Evolutionary conservation across 2,888 invertebrate genomes (phyloP).

Genomic region (Campopleginae sp.): DNA sequence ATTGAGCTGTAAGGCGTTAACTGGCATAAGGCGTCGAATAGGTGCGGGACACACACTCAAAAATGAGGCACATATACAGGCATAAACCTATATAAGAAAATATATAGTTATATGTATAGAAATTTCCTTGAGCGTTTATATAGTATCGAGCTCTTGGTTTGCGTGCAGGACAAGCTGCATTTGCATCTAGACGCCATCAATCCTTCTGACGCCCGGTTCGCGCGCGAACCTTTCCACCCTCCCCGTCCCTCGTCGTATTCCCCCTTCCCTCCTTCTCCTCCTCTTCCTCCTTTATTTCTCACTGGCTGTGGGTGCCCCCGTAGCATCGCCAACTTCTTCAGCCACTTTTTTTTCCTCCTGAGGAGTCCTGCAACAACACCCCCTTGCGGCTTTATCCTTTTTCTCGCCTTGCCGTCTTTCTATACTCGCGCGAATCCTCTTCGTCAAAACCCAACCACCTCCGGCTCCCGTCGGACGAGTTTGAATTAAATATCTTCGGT

Average conservation of each 20-base stretch:
- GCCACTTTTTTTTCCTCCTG: conserved; percentile 5
- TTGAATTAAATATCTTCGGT: conserved; percentile 81
- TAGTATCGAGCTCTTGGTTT: conserved; percentile 73
- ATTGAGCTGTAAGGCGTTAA: conserved; percentile 84
- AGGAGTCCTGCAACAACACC: conserved; percentile 6
- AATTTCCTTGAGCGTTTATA: conserved; percentile 9
- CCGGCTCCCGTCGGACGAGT: conserved; percentile 73
- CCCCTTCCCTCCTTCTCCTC: conserved; percentile 9
- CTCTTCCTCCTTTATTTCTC: conserved; percentile 61
- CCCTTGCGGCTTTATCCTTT: conserved; percentile 19
- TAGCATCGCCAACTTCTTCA: conserved; percentile 44
- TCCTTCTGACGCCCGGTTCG: conserved; percentile 83
- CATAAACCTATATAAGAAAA: conserved; percentile 6
- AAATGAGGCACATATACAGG: neutral
- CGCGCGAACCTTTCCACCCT: conserved; percentile 56
- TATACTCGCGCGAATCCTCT: conserved; percentile 56
- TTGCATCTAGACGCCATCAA: conserved; percentile 85
- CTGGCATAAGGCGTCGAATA: conserved; percentile 84
- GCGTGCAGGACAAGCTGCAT: conserved; percentile 83
- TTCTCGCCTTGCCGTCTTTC: conserved; percentile 4
- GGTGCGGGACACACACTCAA: conserved; percentile 77
- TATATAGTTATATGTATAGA: conserved; percentile 32
- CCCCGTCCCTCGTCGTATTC: conserved; percentile 4
- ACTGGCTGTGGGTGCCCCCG: conserved; percentile 47
- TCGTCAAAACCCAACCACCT: conserved; percentile 70